Percentiles rank a stretch among this genome's conserved stretches.
These are phyloP conservation scores for Chrysaora quinquecirrha DNA, from an alignment of 30 jellyfish, hydroid and myxozoan species.

Conservation along the genomic window DNA sequence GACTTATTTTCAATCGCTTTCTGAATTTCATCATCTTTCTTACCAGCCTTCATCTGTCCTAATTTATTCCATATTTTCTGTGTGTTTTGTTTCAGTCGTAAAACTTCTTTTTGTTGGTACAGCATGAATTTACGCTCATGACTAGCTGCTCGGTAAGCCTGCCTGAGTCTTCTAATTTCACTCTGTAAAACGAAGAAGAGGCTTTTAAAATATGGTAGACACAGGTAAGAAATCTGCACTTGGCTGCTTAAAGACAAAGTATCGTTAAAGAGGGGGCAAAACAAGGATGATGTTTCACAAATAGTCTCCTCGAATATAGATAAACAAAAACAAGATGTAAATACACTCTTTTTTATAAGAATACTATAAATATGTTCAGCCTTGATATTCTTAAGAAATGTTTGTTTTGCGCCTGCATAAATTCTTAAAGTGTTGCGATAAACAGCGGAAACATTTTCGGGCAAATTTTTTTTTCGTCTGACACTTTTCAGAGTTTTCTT, in stretches of 20 bases:
- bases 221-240: too few relatives aligned
- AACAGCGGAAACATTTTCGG: too few relatives aligned
- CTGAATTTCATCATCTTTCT: neutral
- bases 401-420: too few relatives aligned
- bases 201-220: neutral
- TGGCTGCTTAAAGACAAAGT: too few relatives aligned
- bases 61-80: constrained; percentile 85
- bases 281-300: too few relatives aligned
- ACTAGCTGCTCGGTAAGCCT: constrained; percentile 88
- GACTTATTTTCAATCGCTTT: constrained; percentile 45
- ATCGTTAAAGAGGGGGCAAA: too few relatives aligned
- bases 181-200: constrained; percentile 46
- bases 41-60: constrained; percentile 62
- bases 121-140: constrained; percentile 86
- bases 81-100: constrained; percentile 77
- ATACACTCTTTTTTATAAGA: neutral
- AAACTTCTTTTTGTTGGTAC: constrained; percentile 83
- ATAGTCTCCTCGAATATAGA: too few relatives aligned
- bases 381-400: too few relatives aligned
- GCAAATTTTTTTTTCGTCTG: too few relatives aligned
- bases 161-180: constrained; percentile 85
- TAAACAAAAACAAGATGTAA: neutral
- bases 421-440: too few relatives aligned
- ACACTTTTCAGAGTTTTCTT: too few relatives aligned
- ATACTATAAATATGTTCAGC: too few relatives aligned